phyloP scores from a whole-genome alignment of 2,888 invertebrate species.

The Mechanitis messenoides region DNA sequence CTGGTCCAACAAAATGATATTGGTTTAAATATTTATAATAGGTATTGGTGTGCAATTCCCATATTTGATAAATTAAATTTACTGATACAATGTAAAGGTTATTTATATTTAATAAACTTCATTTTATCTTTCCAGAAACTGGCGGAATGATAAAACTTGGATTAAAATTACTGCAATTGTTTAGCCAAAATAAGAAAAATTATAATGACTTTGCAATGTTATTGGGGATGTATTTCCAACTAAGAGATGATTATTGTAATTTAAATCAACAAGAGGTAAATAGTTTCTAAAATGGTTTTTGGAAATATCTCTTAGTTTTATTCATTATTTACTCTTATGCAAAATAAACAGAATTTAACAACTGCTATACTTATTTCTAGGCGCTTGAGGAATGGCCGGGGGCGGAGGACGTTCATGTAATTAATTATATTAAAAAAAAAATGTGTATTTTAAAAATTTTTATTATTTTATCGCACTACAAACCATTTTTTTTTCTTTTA shows the following conservation, averaged over 20 bases:
- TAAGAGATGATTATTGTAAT: slow-evolving; percentile 92
- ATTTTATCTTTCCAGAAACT: slow-evolving; percentile 21
- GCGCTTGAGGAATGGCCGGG: slow-evolving; percentile 20
- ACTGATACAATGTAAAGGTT: too few relatives aligned
- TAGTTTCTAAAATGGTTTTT: neutral
- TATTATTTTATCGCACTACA: too few relatives aligned
- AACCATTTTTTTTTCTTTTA: neutral
- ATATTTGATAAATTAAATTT: too few relatives aligned
- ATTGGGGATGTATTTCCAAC: slow-evolving; percentile 92
- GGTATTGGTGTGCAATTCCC: too few relatives aligned
- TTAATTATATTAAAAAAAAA: too few relatives aligned
- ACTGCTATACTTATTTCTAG: slow-evolving; percentile 3
- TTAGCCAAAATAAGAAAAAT: slow-evolving; percentile 79
- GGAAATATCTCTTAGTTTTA: neutral
- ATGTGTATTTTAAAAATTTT: too few relatives aligned
- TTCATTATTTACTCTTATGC: slow-evolving; percentile 88
- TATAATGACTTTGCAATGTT: slow-evolving; percentile 86
- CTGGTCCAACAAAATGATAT: too few relatives aligned
- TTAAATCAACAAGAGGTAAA: slow-evolving; percentile 84
- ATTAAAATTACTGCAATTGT: slow-evolving; percentile 23
- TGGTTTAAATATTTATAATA: too few relatives aligned
- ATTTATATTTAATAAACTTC: neutral
- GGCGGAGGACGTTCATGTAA: slow-evolving; percentile 7
- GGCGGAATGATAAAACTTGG: slow-evolving; percentile 21
- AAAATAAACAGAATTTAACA: slow-evolving; percentile 36